A percentile compares a stretch with the other conserved stretches of the same genome.
Conservation (phyloP, 2,797 vertebrate genomes). For the Onychomys torridus region DNA sequence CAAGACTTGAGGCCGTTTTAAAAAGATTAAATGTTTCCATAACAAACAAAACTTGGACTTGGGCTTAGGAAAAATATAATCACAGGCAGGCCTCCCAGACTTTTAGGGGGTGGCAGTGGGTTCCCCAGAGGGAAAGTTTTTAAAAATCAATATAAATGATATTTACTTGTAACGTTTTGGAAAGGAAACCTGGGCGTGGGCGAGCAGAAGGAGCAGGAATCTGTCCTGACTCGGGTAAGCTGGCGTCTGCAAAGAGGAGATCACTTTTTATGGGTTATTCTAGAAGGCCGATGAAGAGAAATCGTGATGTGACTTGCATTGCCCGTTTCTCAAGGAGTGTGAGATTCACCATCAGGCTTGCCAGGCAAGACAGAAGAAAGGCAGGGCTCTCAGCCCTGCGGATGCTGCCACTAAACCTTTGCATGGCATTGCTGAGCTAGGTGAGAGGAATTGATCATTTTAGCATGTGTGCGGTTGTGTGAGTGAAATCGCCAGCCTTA, state of each 20-base stretch:
- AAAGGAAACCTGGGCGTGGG: not conserved
- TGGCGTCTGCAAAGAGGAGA: not conserved
- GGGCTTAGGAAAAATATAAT: constrained; percentile 39
- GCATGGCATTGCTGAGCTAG: not conserved
- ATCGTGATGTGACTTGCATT: not conserved
- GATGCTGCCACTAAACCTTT: not conserved
- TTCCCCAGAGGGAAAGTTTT: constrained; percentile 34
- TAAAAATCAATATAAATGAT: constrained; percentile 47
- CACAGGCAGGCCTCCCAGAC: constrained; percentile 29
- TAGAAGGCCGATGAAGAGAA: constrained; percentile 12
- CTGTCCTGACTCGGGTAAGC: not conserved
- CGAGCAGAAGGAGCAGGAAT: not conserved
- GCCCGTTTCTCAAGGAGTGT: not conserved
- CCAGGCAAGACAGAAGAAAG: no score
- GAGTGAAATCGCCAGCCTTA: not conserved
- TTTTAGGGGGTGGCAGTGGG: not conserved
- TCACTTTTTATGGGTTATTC: constrained; percentile 13
- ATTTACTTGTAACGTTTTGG: constrained; percentile 40
- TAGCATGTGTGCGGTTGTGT: not conserved
- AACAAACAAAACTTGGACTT: constrained; percentile 69
- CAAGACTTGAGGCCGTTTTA: not conserved
- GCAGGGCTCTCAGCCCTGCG: not conserved
- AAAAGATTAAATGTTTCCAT: constrained; percentile 50
- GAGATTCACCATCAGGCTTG: not conserved
- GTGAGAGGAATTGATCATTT: not conserved